Conservation (phyloP, 2,797 vertebrate genomes). For the Thaleichthys pacificus region DNA sequence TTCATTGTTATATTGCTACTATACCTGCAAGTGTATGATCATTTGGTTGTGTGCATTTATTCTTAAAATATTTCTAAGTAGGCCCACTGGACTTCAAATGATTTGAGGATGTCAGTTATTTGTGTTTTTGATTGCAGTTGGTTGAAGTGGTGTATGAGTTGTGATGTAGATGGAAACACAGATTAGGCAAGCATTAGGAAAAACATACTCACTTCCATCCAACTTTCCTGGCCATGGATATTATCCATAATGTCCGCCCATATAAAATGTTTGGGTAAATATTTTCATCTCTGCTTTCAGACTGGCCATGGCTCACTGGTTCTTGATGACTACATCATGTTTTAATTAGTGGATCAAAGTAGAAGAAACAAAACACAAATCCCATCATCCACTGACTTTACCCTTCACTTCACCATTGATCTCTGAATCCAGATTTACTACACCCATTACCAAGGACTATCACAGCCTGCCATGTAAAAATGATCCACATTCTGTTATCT, state of each 20-base stretch:
- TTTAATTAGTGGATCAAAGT: conserved; percentile 23
- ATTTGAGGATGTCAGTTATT: too few relatives aligned
- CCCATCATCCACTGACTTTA: conserved; percentile 17
- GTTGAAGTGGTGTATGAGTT: too few relatives aligned
- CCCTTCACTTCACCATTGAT: conserved; percentile 26
- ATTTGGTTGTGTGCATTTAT: too few relatives aligned
- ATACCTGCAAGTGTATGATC: background rate
- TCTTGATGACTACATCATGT: conserved; percentile 4
- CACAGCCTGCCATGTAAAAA: conserved; percentile 10
- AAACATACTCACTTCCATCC: background rate
- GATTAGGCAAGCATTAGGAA: background rate
- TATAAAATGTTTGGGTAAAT: background rate
- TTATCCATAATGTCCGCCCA: background rate
- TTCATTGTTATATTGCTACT: background rate
- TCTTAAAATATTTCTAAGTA: too few relatives aligned
- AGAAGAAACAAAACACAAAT: conserved; percentile 7
- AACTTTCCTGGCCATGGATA: too few relatives aligned
- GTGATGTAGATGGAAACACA: background rate
- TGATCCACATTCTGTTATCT: conserved; percentile 20
- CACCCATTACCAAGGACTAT: background rate
- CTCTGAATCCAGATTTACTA: conserved; percentile 20
- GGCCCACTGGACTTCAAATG: too few relatives aligned
- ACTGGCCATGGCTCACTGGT: background rate
- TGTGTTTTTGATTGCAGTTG: too few relatives aligned
- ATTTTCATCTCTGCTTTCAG: conserved; percentile 4